phyloP scores from a whole-genome alignment of 2,113 vertebrate species.

The Seriola quinqueradiata region DNA sequence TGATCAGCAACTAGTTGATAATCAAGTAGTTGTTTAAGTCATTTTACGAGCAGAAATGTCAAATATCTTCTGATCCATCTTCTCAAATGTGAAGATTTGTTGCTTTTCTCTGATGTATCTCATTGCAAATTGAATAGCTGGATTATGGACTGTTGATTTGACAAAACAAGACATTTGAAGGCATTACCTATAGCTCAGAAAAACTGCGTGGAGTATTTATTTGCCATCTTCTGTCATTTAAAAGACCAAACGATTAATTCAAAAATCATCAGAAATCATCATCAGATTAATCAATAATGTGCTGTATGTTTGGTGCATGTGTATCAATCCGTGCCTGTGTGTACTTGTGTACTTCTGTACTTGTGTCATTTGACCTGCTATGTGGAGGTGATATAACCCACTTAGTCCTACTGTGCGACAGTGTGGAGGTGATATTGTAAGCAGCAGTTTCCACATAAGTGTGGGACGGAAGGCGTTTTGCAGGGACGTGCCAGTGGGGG shows the following conservation, averaged over 20 bases:
- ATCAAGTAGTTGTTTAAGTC: too few relatives aligned
- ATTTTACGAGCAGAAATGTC: too few relatives aligned
- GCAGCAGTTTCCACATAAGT: slow-evolving; percentile 8
- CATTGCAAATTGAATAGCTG: too few relatives aligned
- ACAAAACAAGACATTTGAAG: too few relatives aligned
- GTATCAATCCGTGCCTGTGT: neutral
- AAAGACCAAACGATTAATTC: neutral
- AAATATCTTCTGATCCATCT: too few relatives aligned
- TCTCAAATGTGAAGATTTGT: too few relatives aligned
- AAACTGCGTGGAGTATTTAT: too few relatives aligned
- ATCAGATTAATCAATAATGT: neutral
- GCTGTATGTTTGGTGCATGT: neutral
- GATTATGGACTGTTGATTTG: too few relatives aligned
- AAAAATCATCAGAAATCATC: neutral
- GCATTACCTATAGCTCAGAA: too few relatives aligned
- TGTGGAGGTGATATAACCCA: slow-evolving; percentile 22
- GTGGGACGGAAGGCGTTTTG: slow-evolving; percentile 14
- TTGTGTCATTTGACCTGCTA: slow-evolving; percentile 24
- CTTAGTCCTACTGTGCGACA: slow-evolving; percentile 23
- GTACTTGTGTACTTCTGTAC: neutral
- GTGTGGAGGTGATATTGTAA: slow-evolving; percentile 25
- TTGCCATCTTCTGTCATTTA: neutral
- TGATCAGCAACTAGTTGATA: too few relatives aligned
- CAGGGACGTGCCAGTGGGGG: slow-evolving; percentile 7
- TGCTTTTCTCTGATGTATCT: too few relatives aligned